Evolutionary conservation across 2,888 invertebrate species (phyloP), one percentile per base, ranked within the genome.

Genomic region (Eledone cirrhosa): DNA sequence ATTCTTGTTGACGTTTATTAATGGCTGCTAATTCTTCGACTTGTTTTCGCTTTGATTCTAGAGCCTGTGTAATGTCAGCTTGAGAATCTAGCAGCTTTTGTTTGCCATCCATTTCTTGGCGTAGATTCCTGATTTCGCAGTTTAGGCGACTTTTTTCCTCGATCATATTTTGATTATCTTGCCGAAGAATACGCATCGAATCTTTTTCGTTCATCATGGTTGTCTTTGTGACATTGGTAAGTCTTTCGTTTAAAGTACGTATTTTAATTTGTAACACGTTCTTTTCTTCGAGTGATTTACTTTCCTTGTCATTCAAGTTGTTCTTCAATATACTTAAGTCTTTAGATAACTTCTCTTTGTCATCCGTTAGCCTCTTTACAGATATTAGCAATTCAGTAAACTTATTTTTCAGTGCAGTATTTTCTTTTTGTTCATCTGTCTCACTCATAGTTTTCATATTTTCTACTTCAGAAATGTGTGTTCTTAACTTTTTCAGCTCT

Each of bases 291-390:
- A 85, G 85, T 19, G 84, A 80, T 14, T 80, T 82, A 41, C 86
- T 84, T 47, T 87, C 87, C 77, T 85, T 79, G 59, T 88, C 86
- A 76, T 85, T 85, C 79, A 84, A 84, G 3, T 83, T 79, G 19
- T 85, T 80, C 59, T 85, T 79, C 4, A 88, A 80, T 75, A 88
- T 86, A 59, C 86, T 85, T 4, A 88, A 80, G 76, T 89, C 87
- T 41, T 86, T 85, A 14, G 81, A 80, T 22, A 89, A 82, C 48
- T 85, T 86, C 79, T 87, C 88, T 77, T 88, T 89, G 75, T 89
- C 86, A 19, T 85, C 84, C 69, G 88, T 84, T 78, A 88, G 83
- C n/a, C 80, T 83, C 65, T 89, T 86, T 16, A 88, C 86, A 78
- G 86, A 85, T 65, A 84, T 83, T 77, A 85, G 83, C 76, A 87